Base-by-base conservation (phyloP, 2,888 invertebrate species). In the Zaprionus lineosus region DNA sequence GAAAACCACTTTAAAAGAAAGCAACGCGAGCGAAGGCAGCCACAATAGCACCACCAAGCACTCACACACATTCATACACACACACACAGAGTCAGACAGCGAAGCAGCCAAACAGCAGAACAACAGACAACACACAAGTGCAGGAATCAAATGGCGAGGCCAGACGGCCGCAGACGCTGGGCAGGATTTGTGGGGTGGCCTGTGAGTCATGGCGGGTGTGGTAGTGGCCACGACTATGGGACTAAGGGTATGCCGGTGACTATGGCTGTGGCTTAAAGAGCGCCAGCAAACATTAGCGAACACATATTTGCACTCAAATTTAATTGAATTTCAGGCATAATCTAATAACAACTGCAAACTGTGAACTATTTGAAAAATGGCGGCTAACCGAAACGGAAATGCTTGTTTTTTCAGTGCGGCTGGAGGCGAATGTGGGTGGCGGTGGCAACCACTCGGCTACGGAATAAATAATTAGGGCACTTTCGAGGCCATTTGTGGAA, bases 281-380 rank as follows among this genome's bases (percentile, higher is more conserved):
- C 39, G 52, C 33, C 39, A 36, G 47, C 39, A 18, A 48, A 33
- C 68, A 73, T 60, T 73, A 51, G 65, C 50, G 48, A 79, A 84
- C 84, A 78, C 74, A 84, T 76, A 78, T 78, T 78, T 82, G 84
- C 84, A 81, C 84, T 81, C 78, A 74, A 84, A 82, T 66, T 64
- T 55, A 84, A 79, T 81, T 74, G 82, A 66, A 81, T 84, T 74
- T 66, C 55, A 26, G 58, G 48, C 68, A 75, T 79, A 79, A 77
- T 72, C 79, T 72, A 77, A 78, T 74, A 78, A 78, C 79, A 70
- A 62, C 53, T 19, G 37, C 26, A 39, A 63, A 37, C 55, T 39
- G 28, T 51, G 21, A 51, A 46, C 34, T 66, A 28, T 59, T 40
- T 15, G 21, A 34, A 48, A 57, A 57, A 69, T 53, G 43, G 34